A percentile compares a stretch with the other conserved stretches of the same genome.
Evolutionary conservation across 2,113 vertebrate genomes (phyloP).

Genomic region (Columba livia): DNA sequence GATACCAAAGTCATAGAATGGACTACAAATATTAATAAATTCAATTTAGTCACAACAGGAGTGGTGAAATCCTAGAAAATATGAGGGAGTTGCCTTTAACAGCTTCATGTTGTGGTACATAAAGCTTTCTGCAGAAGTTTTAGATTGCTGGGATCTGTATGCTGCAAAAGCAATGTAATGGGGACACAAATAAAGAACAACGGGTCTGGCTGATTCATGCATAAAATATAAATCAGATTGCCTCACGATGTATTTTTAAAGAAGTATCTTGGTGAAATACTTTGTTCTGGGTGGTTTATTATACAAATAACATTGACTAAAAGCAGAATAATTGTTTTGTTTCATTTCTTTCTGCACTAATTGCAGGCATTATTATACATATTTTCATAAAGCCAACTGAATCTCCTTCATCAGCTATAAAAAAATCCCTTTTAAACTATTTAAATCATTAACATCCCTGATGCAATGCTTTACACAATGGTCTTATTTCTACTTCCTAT

Average conservation of each 20-base stretch:
- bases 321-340: background rate
- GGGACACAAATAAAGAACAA: background rate
- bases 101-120: background rate
- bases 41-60: background rate
- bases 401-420: background rate
- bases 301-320: background rate
- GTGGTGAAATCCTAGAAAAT: background rate
- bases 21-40: background rate
- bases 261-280: background rate
- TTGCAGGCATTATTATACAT: background rate
- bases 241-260: background rate
- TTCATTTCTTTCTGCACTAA: background rate
- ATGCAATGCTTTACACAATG: background rate
- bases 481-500: background rate
- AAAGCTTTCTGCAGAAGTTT: background rate
- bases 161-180: background rate
- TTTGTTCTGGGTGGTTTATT: background rate
- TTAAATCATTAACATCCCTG: background rate
- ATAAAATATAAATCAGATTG: background rate
- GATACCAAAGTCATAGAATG: background rate
- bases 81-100: background rate
- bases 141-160: background rate
- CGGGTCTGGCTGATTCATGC: background rate
- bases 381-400: background rate
- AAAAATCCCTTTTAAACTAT: background rate